Conservation (phyloP, 2,113 vertebrate genomes). For the Excalfactoria chinensis region DNA sequence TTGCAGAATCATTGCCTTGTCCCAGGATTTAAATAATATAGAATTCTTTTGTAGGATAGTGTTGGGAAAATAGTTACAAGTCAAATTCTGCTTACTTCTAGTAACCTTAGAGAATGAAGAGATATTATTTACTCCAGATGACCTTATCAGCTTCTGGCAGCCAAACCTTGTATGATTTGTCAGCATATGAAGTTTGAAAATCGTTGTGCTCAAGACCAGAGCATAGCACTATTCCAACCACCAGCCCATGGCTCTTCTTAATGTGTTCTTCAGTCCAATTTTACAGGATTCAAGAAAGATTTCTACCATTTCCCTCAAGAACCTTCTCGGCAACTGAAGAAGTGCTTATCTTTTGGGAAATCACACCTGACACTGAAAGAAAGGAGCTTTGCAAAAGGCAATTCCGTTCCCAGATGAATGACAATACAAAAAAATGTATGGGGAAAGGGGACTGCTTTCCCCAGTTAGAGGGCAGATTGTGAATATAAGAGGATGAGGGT, state of each 20-base stretch:
- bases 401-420: neutral
- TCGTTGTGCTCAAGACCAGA: neutral
- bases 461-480: rapidly evolving
- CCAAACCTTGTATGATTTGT: neutral
- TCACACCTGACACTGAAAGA: neutral
- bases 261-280: neutral
- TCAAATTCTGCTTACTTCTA: neutral
- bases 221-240: neutral
- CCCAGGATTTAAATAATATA: neutral
- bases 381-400: neutral
- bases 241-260: rapidly evolving
- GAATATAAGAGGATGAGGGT: neutral
- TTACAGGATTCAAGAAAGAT: neutral
- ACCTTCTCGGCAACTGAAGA: rapidly evolving
- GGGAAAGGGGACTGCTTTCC: neutral
- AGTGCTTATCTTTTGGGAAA: slow-evolving; percentile 4
- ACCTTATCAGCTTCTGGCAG: neutral
- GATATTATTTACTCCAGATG: neutral
- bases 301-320: neutral
- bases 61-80: neutral
- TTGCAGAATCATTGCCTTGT: neutral
- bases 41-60: neutral
- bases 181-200: neutral
- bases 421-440: rapidly evolving
- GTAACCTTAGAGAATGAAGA: neutral